Percentiles rank a stretch among this genome's conserved stretches.
phyloP scores from a whole-genome alignment of 2,113 vertebrate genomes.

The Urocolius indicus region DNA sequence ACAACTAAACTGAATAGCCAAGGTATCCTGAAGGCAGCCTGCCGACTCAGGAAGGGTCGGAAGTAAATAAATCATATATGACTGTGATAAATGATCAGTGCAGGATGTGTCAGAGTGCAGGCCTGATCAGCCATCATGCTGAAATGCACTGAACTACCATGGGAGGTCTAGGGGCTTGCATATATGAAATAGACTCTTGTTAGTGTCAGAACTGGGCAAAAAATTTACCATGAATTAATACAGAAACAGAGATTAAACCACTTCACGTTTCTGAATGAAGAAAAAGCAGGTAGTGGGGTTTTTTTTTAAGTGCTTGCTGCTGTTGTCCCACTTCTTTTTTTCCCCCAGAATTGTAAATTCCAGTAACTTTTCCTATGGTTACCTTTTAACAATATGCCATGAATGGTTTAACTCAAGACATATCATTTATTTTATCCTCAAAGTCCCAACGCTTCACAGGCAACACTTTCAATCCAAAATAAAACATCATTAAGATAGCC shows the following conservation, averaged over 20 bases:
- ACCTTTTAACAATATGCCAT: background rate
- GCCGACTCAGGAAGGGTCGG: constrained; percentile 28
- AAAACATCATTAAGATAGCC: background rate
- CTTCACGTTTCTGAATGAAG: background rate
- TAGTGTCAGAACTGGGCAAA: constrained; percentile 42
- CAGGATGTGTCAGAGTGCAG: constrained; percentile 36
- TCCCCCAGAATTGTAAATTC: background rate
- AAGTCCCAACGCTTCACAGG: background rate
- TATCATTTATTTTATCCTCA: background rate
- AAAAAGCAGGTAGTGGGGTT: background rate
- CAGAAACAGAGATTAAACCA: background rate
- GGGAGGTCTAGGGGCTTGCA: constrained; percentile 36
- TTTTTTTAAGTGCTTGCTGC: background rate
- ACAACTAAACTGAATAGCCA: constrained; percentile 1
- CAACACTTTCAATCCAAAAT: background rate
- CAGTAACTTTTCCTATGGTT: background rate
- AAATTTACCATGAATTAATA: constrained; percentile 46
- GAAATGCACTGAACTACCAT: constrained; percentile 29
- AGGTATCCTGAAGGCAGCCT: constrained; percentile 15
- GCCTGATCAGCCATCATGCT: constrained; percentile 18
- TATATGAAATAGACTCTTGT: constrained; percentile 54
- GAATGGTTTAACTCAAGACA: constrained; percentile 19
- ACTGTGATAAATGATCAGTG: constrained; percentile 59
- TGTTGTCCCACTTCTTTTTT: background rate
- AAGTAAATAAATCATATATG: constrained; percentile 67